Base-by-base conservation (phyloP, 2,797 vertebrate species). In the Gobionotothen gibberifrons region DNA sequence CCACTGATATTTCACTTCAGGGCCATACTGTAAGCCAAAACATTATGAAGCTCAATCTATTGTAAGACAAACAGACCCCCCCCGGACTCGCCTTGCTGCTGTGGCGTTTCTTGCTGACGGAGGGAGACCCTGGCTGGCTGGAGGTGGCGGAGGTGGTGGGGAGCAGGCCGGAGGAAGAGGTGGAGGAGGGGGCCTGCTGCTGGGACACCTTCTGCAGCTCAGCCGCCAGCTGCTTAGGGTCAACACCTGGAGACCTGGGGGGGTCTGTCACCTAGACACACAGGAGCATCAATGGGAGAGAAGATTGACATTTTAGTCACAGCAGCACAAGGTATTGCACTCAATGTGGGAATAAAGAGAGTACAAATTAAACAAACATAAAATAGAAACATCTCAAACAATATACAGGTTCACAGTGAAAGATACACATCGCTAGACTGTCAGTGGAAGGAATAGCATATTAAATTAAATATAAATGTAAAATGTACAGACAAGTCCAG, bases 201-300 rank as follows among this genome's bases (percentile, higher is more conserved):
- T 97, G 96, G 0, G 97, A 98, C 69, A 99, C 98, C 89, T 99
- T 99, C 78, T 98, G 97, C 58, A 99, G 94, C 89, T 99, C 98
- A 1, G 97, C 97, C 0, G 97, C 97, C 90, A 99, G 84, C 87
- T 99, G 97, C 87, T 98, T 98, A 10, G 97, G 98, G 90, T 99
- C 97, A 22, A 99, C 96, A 19, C 97, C 98, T 2, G 97, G 98
- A 67, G 97, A 99, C 87, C 95, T 96, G 0, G 96, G 96, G 96
- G 0, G 95, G 96, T 90, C 96, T 96, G 71, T 98, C 97, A 72
- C 95, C 96, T 98, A 74, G 26, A 64, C n/a, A 32, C 48, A 90
- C 62, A 40, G 46, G 46, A 51, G 22, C 12, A 51, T 49, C 2
- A 36, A 36, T 36, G 8, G 32, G 32, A 9, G 32, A 36, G 6